Conservation (phyloP, 1,140 invertebrate species). For the Ptiloglossa arizonensis region DNA sequence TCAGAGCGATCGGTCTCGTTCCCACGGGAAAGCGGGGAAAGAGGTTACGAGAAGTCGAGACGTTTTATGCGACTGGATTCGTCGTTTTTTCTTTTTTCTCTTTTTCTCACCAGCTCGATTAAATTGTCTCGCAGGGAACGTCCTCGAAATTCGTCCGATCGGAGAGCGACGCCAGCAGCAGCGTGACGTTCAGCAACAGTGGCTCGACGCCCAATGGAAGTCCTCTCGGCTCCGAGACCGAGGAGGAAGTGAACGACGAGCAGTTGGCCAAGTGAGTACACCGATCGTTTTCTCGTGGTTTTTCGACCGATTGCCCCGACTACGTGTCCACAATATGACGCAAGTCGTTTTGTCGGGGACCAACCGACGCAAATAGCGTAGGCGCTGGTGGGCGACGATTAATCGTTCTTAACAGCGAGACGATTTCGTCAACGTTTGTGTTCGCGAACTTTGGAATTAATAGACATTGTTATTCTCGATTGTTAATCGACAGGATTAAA, state of each 20-base stretch:
- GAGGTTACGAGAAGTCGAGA: neutral
- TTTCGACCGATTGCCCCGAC: too few relatives aligned
- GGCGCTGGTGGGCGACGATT: too few relatives aligned
- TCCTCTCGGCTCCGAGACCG: conserved; percentile 78
- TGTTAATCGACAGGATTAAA: too few relatives aligned
- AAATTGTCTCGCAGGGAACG: conserved; percentile 51
- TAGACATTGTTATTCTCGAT: too few relatives aligned
- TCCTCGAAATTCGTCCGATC: conserved; percentile 72
- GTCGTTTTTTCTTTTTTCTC: too few relatives aligned
- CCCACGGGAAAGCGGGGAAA: neutral
- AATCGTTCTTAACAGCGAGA: too few relatives aligned
- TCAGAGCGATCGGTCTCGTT: neutral
- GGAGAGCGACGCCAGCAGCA: conserved; percentile 76
- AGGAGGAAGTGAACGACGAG: conserved; percentile 78
- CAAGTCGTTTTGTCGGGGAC: too few relatives aligned
- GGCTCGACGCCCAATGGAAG: conserved; percentile 80
- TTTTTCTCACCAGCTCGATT: neutral
- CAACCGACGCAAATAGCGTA: too few relatives aligned
- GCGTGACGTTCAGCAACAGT: conserved; percentile 80
- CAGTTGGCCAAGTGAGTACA: conserved; percentile 75
- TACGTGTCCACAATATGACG: too few relatives aligned
- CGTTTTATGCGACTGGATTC: too few relatives aligned
- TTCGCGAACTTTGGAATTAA: too few relatives aligned
- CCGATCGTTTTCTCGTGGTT: neutral
- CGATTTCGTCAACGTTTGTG: too few relatives aligned